These are phyloP conservation scores for Chymomyza caudatula DNA, from an alignment of 2,888 invertebrate species.

Conservation along the genomic window DNA sequence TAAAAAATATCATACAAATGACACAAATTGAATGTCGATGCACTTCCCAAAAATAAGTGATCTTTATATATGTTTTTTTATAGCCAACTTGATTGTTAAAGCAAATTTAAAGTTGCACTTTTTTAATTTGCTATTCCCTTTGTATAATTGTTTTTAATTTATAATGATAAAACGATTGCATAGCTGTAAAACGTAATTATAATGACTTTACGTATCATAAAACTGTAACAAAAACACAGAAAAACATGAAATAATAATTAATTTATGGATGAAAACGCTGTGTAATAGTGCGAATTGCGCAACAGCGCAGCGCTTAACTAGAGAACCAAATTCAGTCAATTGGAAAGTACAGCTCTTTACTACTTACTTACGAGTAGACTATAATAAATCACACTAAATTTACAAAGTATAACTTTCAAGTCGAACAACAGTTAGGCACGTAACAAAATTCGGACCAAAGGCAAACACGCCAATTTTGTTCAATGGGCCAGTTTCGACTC, in stretches of 20 bases:
- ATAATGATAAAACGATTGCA: background rate
- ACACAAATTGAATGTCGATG: too few relatives aligned
- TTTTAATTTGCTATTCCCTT: too few relatives aligned
- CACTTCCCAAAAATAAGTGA: too few relatives aligned
- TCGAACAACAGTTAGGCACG: background rate
- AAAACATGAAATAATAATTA: background rate
- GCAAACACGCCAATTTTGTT: background rate
- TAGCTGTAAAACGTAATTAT: background rate
- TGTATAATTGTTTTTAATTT: background rate
- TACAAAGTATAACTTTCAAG: background rate
- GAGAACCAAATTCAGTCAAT: background rate
- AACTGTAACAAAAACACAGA: background rate
- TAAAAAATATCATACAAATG: too few relatives aligned
- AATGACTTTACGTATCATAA: background rate
- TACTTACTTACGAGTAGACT: background rate
- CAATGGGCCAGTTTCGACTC: background rate
- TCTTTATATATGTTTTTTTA: too few relatives aligned
- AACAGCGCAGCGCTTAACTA: background rate
- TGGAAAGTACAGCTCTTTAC: background rate
- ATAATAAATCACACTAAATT: background rate
- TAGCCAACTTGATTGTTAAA: too few relatives aligned
- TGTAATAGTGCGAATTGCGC: background rate
- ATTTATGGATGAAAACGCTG: background rate
- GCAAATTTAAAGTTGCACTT: too few relatives aligned
- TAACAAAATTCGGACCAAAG: background rate